phyloP scores from a whole-genome alignment of 2,888 invertebrate species.

The Euphydryas editha region DNA sequence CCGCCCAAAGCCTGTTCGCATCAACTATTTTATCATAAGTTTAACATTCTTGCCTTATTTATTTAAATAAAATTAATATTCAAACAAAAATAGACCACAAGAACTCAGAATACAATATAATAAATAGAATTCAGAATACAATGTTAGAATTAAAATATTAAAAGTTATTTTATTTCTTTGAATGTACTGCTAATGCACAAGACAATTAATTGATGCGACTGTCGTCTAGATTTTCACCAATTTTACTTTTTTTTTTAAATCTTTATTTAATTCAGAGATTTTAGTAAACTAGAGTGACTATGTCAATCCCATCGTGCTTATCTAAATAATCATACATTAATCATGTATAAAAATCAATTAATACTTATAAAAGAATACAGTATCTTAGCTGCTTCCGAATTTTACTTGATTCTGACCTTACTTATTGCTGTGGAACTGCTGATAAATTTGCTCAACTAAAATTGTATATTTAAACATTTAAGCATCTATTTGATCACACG shows the following conservation, averaged over 20 bases:
- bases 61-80: neutral
- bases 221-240: slow-evolving; percentile 21
- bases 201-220: slow-evolving; percentile 27
- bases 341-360: too few species aligned
- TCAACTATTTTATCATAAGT: slow-evolving; percentile 10
- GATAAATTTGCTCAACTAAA: neutral
- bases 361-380: too few species aligned
- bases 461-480: neutral
- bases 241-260: too few species aligned
- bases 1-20: slow-evolving; percentile 8
- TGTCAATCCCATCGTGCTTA: too few species aligned
- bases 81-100: neutral
- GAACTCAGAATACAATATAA: neutral
- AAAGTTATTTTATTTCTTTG: neutral
- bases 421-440: neutral
- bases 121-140: neutral
- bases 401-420: slow-evolving; percentile 10
- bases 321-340: too few species aligned
- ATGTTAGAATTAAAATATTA: neutral
- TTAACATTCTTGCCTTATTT: slow-evolving; percentile 7
- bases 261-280: too few species aligned
- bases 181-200: slow-evolving; percentile 28
- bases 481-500: too few species aligned
- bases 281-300: too few species aligned
- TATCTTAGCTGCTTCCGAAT: too few species aligned